Evolutionary conservation across 2,797 vertebrate species (phyloP).

Genomic region (Myotis myotis): DNA sequence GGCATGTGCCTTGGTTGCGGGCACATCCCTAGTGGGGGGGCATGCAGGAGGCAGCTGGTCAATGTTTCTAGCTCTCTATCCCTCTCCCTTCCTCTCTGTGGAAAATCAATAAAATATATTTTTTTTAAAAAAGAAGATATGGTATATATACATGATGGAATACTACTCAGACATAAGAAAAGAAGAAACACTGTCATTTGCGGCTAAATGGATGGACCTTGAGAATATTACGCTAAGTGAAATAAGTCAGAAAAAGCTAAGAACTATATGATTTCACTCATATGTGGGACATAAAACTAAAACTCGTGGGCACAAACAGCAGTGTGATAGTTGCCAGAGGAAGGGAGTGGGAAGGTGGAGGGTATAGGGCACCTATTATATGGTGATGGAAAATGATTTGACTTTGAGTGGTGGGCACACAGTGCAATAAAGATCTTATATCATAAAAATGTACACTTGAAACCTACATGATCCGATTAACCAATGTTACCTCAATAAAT

Average conservation of each 20-base stretch:
- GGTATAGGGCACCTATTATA: background rate
- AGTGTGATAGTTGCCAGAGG: background rate
- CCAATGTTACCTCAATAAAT: background rate
- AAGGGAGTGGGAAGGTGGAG: background rate
- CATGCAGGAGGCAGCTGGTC: no score
- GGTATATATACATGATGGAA: background rate
- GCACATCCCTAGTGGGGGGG: no score
- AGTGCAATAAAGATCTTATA: background rate
- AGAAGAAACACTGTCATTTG: background rate
- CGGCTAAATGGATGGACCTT: background rate
- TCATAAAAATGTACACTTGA: background rate
- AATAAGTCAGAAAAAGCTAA: background rate
- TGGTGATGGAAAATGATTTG: background rate
- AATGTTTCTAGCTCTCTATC: no score
- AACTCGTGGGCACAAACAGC: background rate
- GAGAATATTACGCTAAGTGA: background rate
- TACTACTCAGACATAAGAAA: background rate
- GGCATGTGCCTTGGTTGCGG: no score
- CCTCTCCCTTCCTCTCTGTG: no score
- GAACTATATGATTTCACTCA: background rate
- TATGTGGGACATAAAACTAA: background rate
- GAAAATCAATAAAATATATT: no score
- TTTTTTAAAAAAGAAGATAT: background rate
- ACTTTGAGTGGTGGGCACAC: background rate
- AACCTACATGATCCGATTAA: background rate